phyloP scores from a whole-genome alignment of 2,888 invertebrate species.

The Rhingia campestris region DNA sequence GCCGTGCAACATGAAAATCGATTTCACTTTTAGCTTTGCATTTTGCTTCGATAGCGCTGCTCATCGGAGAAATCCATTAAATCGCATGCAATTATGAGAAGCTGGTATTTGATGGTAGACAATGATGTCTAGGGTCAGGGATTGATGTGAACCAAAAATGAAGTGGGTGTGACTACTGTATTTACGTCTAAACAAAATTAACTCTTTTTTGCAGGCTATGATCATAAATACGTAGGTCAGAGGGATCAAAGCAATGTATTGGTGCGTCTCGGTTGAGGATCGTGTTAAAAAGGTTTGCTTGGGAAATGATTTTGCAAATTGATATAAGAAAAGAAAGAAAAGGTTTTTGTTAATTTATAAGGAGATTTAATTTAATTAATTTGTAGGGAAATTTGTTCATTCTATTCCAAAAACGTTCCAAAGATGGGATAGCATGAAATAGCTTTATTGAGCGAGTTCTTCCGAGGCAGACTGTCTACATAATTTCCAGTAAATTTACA shows the following conservation, averaged over 20 bases:
- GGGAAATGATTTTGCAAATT: background rate
- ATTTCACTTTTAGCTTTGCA: slow-evolving; percentile 58
- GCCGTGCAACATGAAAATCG: slow-evolving; percentile 48
- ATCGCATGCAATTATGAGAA: slow-evolving; percentile 19
- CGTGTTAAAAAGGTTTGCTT: background rate
- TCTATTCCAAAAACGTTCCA: too few species aligned
- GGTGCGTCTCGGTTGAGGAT: too few species aligned
- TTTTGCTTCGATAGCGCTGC: slow-evolving; percentile 34
- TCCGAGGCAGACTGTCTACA: too few species aligned
- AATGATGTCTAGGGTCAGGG: background rate
- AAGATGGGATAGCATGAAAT: too few species aligned
- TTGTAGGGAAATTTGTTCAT: too few species aligned
- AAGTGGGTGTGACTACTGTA: slow-evolving; percentile 1
- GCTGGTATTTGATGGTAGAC: background rate
- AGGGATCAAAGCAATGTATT: background rate
- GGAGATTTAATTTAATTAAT: too few species aligned
- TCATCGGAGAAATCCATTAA: slow-evolving; percentile 23
- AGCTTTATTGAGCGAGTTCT: too few species aligned
- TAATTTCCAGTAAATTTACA: too few species aligned
- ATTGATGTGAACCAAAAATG: background rate
- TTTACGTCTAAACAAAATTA: background rate
- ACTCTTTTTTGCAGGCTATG: background rate
- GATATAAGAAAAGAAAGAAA: background rate
- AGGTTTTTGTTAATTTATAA: too few species aligned
- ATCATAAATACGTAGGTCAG: too few species aligned